Evolutionary conservation across 2,888 invertebrate genomes (phyloP), one percentile per base, ranked within the genome.

Genomic region (Mesorhabditis belari): DNA sequence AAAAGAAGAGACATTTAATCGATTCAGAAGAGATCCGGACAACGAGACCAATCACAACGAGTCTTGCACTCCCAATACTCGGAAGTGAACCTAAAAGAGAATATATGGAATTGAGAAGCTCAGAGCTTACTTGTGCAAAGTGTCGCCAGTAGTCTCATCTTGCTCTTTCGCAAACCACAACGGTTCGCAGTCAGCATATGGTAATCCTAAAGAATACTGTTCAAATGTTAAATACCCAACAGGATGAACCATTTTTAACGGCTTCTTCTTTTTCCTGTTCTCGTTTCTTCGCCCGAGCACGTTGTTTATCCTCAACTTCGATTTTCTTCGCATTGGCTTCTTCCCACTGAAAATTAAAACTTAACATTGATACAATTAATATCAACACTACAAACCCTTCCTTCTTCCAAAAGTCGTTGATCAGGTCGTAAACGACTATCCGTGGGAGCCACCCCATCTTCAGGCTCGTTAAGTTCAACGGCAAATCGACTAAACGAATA

Each of bases 401-500:
- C 81, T 66, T 90, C 87, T 83, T 96, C 95, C 96, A 99, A 98
- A 73, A 93, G 86, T 57, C 96, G 87, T 85, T 98, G 98, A 86
- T 98, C 98, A 62, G 96, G 96, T 61, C 98, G 86, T 12, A 86
- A 83, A 29, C 95, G 87, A 58, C 90, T 89, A 85, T 99, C 98
- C 0, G 96, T 94, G 9, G 95, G 95, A 57, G 94, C 93, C 27
- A 96, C 88, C 65, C 88, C 89, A 4, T 88, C 87, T 83, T 98
- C 98, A 53, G 86, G 86, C 84, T 99, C 96, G 84, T 99, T 98
- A 76, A 99, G 85, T 84, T 98, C 94, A 81, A 93, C 89, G 59
- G 98, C 94, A 77, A 99, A 86, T 81, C 89, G 85, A 54, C 95
- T 95, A 84, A 96, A 96, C 84, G 90, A 89, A 85, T 99, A 96